Conservation (phyloP, 92 coral and sea anemone genomes). For the Porites rus region DNA sequence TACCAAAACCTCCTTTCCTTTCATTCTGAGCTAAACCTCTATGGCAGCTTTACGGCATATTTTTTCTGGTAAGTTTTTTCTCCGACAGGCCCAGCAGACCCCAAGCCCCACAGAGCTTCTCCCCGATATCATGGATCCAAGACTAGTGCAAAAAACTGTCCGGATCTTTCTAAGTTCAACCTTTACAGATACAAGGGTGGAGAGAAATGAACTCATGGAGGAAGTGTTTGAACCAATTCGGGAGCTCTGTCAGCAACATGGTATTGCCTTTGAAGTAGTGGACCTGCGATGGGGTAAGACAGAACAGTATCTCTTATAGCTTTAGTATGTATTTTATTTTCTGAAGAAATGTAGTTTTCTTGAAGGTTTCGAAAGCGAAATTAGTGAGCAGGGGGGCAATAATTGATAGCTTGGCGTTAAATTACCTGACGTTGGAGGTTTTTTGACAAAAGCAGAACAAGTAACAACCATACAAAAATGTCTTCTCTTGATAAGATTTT, state of each 20-base stretch:
- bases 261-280: slow-evolving; percentile 74
- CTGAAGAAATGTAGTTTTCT: too few species aligned
- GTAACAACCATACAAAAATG: too few species aligned
- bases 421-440: too few species aligned
- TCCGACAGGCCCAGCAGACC: not conserved
- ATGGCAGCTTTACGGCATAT: too few species aligned
- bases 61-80: not conserved
- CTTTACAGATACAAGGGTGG: slow-evolving; percentile 70
- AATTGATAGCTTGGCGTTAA: too few species aligned
- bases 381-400: too few species aligned
- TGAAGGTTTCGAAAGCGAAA: too few species aligned
- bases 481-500: too few species aligned
- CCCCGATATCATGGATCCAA: slow-evolving; percentile 69
- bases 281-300: slow-evolving; percentile 75
- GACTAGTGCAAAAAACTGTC: slow-evolving; percentile 71
- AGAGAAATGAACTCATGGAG: slow-evolving; percentile 72
- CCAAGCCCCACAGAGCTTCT: slow-evolving; percentile 29
- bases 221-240: slow-evolving; percentile 74
- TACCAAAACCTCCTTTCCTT: too few species aligned
- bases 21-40: too few species aligned
- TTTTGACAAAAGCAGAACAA: too few species aligned
- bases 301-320: not conserved
- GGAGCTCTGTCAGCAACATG: slow-evolving; percentile 66
- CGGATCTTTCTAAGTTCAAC: slow-evolving; percentile 75
- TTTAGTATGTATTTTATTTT: too few species aligned